Base-by-base conservation (phyloP, 64 coral and sea anemone genomes). In the Montipora efflorescens region DNA sequence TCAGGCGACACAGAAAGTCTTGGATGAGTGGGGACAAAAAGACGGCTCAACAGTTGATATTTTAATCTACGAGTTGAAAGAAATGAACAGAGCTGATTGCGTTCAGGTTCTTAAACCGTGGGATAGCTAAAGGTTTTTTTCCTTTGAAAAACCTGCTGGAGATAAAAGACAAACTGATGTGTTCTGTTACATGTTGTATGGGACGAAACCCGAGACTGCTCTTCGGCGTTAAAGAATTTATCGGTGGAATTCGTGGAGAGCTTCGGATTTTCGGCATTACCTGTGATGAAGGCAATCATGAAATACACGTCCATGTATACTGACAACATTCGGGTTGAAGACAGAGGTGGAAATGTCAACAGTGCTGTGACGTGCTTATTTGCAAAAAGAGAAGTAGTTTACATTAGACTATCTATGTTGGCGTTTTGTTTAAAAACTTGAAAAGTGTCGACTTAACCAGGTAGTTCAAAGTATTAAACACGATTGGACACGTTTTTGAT, bases 61-160 rank as follows among this genome's bases (percentile, higher is more conserved):
- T 9, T 58, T 90, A 19, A 50, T 79, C 4, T 44, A 51, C 0
- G 59, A 69, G 10, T 80, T 80, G 5, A 90, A 79, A 52, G 75
- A 80, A 28, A 90, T 90, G 88, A 90, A 52, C 5, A 44, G 88
- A 5, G 75, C 79, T 48, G 88, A 90, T 28, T 78, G 75, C 15
- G 43, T 80, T n/a, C 44, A 80, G 79, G 74, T 90, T 8, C 76
- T 90, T 14, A 71, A 90, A 44, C 58, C 43, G 12, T 90, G 82
- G 62, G 66, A 72, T 16, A 86, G 16, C 18, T 86, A 50, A 70
- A 50, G 23, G 13, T 16, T 64, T 64, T 11, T 18, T 71, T 23
- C 8, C 21, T 11, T n/a, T 64, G 61, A 64, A 14, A 11, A 14
- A 16, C 3, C 4, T 7, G 61, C 11, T 8, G 53, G 53, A 57